Base-by-base conservation (phyloP, 2,113 vertebrate genomes). In the Syngnathus scovelli region DNA sequence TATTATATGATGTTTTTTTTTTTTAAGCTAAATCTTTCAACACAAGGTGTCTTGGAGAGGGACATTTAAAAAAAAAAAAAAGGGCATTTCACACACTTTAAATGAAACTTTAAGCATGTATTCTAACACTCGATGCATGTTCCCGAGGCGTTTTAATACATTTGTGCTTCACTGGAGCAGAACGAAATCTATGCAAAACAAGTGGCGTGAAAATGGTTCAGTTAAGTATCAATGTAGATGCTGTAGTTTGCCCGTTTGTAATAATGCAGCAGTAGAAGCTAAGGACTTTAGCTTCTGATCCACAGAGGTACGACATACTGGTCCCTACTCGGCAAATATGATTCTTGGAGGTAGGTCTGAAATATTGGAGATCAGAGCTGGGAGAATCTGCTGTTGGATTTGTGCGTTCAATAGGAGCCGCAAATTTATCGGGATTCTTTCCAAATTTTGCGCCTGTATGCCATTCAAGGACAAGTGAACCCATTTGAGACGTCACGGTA, bases 101-200 rank as follows among this genome's bases (percentile, higher is more conserved):
- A 58, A 52, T 51, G 9, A 65, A 71, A 68, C 56, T n/a, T 18
- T n/a, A 36, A 36, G 11, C 38, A 36, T n/a, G 3, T 15, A 16
- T 21, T 72, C 13, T 16, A 62, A 1, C 5, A 43, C 37, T 16
- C 11, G 0, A 44, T 46, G 19, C 1, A 51, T 38, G 4, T 48
- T 49, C 15, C 13, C 6, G n/a, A 21, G 60, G 12, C n/a, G 23
- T 41, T 15, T 4, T 55, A 2, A 3, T 15, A n/a, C 21, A 13
- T 62, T 62, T 62, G 56, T 16, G 33, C 59, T n/a, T 58, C 66
- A 69, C 63, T 66, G 38, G 11, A 64, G 52, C 33, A 36, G 39
- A 18, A 49, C 5, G 10, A 33, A 12, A 43, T n/a, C 10, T 33
- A 64, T 41, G 58, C 18, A 13, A 44, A 1, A 51, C 21, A 13